Evolutionary conservation across 2,797 vertebrate genomes (phyloP), one percentile per base, ranked within the genome.

Genomic region (Lepus oiostolus): DNA sequence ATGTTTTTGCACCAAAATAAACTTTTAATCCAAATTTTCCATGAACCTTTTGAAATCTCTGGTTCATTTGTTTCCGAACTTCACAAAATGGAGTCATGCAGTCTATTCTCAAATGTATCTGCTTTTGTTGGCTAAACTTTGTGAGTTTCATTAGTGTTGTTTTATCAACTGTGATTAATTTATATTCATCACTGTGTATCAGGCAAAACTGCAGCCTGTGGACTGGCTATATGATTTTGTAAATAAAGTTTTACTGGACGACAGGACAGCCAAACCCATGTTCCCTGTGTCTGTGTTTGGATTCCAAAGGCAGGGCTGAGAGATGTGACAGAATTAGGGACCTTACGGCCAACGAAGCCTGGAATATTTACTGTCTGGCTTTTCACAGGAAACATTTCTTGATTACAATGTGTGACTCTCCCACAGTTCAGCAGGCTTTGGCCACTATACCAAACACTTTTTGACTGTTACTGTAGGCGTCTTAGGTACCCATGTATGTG

Each of bases 181-280:
- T 80, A 75, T 70, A 91, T 86, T 65, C 38, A 47, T 91, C 72
- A 30, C n/a, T 32, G 3, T 77, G 9, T 30, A 81, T 14, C 47
- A 76, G 13, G 21, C 38, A 79, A 58, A 28, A 58, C 24, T 63
- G 5, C 26, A 83, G 12, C 35, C 19, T 54, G 1, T 71, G 47
- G 24, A 8, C 32, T 75, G 82, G 13, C 75, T 85, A 22, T 32
- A 35, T 85, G 16, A 38, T 86, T 94, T 79, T 70, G 14, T 71
- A 82, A 91, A 84, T 87, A 84, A 88, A 87, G 24, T 93, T 63
- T 93, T 81, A 62, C 47, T 90, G 70, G 38, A 42, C 68, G 26
- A 70, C 30, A 93, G 52, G 26, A 70, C 30, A 93, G 60, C 26
- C 68, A 88, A 28, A 32, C 30, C 70, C 35, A 54, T 65, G 13